phyloP scores from a whole-genome alignment of 2,797 vertebrate genomes.

The Columba guinea region DNA sequence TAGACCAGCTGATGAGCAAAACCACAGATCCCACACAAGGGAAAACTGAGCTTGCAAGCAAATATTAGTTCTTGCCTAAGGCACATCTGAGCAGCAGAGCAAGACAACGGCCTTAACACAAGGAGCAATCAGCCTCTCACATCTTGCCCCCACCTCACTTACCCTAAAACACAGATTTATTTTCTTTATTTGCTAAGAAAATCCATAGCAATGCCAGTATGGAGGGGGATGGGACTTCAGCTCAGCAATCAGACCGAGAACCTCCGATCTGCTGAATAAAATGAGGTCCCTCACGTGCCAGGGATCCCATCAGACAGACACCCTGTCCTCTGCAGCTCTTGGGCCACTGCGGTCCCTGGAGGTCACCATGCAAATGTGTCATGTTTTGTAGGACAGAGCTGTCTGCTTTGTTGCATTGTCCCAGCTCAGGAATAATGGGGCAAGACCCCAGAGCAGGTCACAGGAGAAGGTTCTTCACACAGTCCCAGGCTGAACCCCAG shows the following conservation, averaged over 20 bases:
- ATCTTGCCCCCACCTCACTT: not conserved
- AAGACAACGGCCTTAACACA: rapidly evolving
- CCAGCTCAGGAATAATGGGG: not conserved
- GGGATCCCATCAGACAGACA: rapidly evolving
- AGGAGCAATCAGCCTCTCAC: not conserved
- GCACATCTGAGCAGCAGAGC: not conserved
- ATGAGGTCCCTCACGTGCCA: rapidly evolving
- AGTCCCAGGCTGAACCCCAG: not conserved
- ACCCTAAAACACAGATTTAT: not conserved
- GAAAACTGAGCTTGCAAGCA: not conserved
- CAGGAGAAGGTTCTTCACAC: too few species aligned
- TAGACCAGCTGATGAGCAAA: not conserved
- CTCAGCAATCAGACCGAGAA: rapidly evolving
- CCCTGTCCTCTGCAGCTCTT: not conserved
- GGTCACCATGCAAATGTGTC: rapidly evolving
- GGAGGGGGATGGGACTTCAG: rapidly evolving
- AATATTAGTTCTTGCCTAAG: not conserved
- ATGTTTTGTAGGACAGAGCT: not conserved
- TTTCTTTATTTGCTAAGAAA: not conserved
- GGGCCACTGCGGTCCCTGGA: rapidly evolving
- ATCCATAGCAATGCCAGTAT: not conserved
- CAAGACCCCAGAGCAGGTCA: rapidly evolving
- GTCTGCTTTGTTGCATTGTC: rapidly evolving
- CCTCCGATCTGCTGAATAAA: not conserved
- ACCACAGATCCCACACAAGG: not conserved